Evolutionary conservation across 2,797 vertebrate genomes (phyloP).

Genomic region (Macropodus opercularis): DNA sequence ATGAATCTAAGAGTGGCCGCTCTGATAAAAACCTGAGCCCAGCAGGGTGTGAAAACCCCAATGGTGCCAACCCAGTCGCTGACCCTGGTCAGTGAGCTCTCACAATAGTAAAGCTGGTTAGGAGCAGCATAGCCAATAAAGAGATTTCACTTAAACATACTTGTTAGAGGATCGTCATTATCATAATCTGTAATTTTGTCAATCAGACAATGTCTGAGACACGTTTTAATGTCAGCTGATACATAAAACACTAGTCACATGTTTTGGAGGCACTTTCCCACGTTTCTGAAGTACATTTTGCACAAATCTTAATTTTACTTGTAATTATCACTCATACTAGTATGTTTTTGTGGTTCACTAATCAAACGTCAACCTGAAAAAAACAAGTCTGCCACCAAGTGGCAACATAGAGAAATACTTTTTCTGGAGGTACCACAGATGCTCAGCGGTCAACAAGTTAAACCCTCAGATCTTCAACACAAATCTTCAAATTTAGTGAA

Average conservation of each 20-base stretch:
- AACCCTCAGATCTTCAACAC: too few species aligned
- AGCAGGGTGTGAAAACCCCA: conserved; percentile 16
- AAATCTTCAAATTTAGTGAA: too few species aligned
- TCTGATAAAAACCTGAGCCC: conserved; percentile 40
- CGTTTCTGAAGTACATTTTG: too few species aligned
- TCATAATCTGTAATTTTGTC: too few species aligned
- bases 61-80: conserved; percentile 16
- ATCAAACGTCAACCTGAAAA: conserved; percentile 3
- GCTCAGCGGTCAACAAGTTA: background rate
- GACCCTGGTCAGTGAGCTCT: conserved; percentile 3
- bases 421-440: background rate
- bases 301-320: too few species aligned
- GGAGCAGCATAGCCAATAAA: background rate
- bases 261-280: too few species aligned
- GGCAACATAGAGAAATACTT: conserved; percentile 25
- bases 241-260: too few species aligned
- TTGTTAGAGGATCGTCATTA: background rate
- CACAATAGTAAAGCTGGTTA: background rate
- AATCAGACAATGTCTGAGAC: too few species aligned
- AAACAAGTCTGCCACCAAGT: conserved; percentile 62
- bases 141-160: background rate
- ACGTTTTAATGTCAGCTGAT: too few species aligned
- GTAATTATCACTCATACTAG: too few species aligned
- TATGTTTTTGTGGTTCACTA: background rate
- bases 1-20: conserved; percentile 50